phyloP scores from a whole-genome alignment of 2,797 vertebrate genomes.

The Dryobates pubescens region DNA sequence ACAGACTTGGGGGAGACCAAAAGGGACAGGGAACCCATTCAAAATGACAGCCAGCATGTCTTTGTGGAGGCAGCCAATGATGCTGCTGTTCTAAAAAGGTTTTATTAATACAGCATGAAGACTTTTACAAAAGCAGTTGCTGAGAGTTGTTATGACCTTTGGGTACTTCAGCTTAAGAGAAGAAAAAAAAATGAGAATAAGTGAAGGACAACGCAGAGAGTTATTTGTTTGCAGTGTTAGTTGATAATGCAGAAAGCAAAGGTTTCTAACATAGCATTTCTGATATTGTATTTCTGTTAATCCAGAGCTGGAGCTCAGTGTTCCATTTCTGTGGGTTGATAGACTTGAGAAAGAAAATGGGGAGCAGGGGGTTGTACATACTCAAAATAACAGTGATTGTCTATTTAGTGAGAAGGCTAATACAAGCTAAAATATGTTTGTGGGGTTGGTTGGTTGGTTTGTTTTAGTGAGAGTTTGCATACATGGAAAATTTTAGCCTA shows the following conservation, averaged over 20 bases:
- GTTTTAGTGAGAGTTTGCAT: neutral
- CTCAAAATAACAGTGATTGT: neutral
- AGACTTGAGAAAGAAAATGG: neutral
- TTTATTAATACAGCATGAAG: neutral
- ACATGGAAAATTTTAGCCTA: neutral
- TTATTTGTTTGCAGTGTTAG: neutral
- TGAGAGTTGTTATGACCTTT: neutral
- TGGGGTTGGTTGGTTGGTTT: neutral
- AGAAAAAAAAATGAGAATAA: neutral
- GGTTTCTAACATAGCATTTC: neutral
- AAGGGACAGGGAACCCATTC: accelerated
- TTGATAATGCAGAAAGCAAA: neutral
- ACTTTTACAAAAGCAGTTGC: neutral
- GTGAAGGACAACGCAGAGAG: neutral
- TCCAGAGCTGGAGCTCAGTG: neutral
- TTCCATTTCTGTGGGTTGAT: neutral
- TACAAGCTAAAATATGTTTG: neutral
- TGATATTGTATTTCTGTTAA: no score
- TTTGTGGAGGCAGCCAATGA: neutral
- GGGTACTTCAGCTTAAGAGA: neutral
- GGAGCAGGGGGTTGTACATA: neutral
- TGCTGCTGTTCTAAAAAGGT: neutral
- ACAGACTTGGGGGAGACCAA: neutral
- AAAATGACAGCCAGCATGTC: neutral
- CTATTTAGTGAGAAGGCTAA: neutral